A percentile compares a stretch with the other conserved stretches of the same genome.
Conservation (phyloP, 2,888 invertebrate genomes). For the Drosophila testacea region DNA sequence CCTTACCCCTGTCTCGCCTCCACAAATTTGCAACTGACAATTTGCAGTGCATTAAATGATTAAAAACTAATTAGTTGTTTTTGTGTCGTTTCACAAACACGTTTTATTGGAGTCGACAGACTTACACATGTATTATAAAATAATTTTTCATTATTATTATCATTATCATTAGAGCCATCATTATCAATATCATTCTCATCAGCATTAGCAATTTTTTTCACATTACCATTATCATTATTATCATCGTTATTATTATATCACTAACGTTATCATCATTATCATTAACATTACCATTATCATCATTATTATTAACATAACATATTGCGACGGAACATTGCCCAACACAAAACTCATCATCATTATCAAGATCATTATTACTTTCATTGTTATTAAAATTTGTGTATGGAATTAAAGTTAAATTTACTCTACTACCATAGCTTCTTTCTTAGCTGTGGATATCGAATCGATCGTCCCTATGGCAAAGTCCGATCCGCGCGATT, state of each 20-base stretch:
- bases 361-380: too few species aligned
- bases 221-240: not conserved
- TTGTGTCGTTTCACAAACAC: conserved; percentile 4
- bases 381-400: too few species aligned
- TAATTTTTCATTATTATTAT: too few species aligned
- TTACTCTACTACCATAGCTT: too few species aligned
- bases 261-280: not conserved
- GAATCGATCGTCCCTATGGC: too few species aligned
- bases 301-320: not conserved
- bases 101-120: not conserved
- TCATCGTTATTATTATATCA: not conserved
- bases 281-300: not conserved
- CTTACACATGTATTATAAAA: not conserved
- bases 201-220: not conserved
- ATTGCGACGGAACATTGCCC: too few species aligned
- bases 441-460: too few species aligned
- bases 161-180: not conserved
- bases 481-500: too few species aligned
- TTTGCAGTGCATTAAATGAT: conserved; percentile 75
- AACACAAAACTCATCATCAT: too few species aligned
- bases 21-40: conserved; percentile 28
- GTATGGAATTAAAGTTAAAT: too few species aligned
- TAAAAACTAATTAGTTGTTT: conserved; percentile 75
- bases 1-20: not conserved
- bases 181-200: not conserved